Conservation (phyloP, 2,113 vertebrate genomes). For the Sterna hirundo region DNA sequence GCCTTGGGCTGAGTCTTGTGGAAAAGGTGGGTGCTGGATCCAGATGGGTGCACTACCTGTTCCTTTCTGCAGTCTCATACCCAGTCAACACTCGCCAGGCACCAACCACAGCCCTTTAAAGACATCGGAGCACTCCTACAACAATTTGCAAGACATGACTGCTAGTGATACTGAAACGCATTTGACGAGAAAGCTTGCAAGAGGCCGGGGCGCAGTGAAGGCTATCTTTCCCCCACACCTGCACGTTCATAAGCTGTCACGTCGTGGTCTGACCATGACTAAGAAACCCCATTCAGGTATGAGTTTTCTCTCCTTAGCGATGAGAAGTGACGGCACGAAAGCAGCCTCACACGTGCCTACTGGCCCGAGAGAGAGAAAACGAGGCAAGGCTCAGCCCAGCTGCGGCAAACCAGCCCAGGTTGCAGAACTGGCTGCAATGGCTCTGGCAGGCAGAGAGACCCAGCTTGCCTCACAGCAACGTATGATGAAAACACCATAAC, state of each 20-base stretch:
- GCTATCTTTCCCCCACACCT: not conserved
- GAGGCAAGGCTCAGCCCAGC: not conserved
- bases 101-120: not conserved
- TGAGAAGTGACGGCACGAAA: not conserved
- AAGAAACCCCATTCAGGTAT: not conserved
- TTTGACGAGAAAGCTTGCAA: not conserved
- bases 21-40: not conserved
- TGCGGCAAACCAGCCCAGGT: not conserved
- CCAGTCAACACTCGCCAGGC: not conserved
- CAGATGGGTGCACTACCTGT: not conserved
- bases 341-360: not conserved
- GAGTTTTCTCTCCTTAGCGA: not conserved
- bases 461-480: not conserved
- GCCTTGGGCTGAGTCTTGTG: not conserved
- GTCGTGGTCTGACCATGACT: not conserved
- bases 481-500: not conserved
- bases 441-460: not conserved
- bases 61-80: not conserved
- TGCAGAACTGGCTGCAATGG: not conserved
- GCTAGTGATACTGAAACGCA: not conserved
- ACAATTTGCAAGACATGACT: not conserved
- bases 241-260: not conserved
- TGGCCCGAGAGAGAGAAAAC: not conserved
- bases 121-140: not conserved
- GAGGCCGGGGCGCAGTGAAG: not conserved